Evolutionary conservation across 2,113 vertebrate species (phyloP).

Genomic region (Alouatta palliata): DNA sequence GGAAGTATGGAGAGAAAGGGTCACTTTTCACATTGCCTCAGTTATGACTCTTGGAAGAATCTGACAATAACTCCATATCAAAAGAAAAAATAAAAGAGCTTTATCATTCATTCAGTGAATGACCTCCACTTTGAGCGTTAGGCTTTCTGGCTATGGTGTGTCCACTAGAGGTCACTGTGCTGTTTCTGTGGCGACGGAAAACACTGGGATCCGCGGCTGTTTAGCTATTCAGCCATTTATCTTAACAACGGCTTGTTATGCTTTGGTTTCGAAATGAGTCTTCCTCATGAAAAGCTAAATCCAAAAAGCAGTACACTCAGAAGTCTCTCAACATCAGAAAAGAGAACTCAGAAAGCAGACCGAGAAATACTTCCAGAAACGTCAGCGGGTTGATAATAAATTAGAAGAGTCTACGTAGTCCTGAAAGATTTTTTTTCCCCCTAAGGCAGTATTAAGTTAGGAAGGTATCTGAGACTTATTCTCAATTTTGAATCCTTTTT

Average conservation of each 20-base stretch:
- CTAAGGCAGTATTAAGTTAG: background rate
- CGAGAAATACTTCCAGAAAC: constrained; percentile 52
- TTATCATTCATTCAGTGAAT: background rate
- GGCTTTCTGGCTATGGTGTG: background rate
- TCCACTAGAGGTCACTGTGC: constrained; percentile 44
- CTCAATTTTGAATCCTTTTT: background rate
- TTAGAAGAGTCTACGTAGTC: constrained; percentile 21
- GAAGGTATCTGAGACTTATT: background rate
- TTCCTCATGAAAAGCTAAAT: background rate
- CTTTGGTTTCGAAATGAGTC: background rate
- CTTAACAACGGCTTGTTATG: background rate
- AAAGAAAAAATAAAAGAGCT: background rate
- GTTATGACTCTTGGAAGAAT: background rate
- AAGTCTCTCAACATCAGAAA: constrained; percentile 64
- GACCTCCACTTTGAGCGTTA: background rate
- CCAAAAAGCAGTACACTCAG: background rate
- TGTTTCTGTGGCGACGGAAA: background rate
- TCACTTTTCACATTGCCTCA: background rate
- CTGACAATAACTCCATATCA: background rate
- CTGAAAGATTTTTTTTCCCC: constrained; percentile 51
- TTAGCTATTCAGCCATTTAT: background rate
- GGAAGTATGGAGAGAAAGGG: background rate
- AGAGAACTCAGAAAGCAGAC: constrained; percentile 76
- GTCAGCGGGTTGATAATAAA: background rate
- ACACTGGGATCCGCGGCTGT: fast-evolving